Evolutionary conservation across 2,888 invertebrate species (phyloP).

Genomic region (Sarcophaga rosellei): DNA sequence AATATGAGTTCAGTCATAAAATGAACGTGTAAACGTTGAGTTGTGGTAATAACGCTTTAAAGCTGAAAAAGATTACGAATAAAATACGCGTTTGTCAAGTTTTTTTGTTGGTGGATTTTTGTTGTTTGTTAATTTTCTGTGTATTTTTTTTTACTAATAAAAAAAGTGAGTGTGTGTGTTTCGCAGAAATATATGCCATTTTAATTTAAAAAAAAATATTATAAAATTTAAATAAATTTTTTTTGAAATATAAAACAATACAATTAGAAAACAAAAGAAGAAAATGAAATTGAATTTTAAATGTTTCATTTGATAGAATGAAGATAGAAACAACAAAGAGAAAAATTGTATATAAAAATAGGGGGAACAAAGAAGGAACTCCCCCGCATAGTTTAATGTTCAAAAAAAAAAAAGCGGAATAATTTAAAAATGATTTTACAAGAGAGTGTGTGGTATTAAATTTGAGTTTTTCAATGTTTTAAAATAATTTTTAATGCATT

Average conservation of each 20-base stretch:
- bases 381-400: conserved; percentile 52
- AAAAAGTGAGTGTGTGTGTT: conserved; percentile 54
- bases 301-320: not conserved
- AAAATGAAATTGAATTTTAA: conserved; percentile 35
- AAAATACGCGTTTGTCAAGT: conserved; percentile 66
- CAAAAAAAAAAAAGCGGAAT: conserved; percentile 8
- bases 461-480: not conserved
- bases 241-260: not conserved
- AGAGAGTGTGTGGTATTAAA: conserved; percentile 57
- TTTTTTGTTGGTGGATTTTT: conserved; percentile 40
- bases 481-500: conserved; percentile 41
- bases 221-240: conserved; percentile 19
- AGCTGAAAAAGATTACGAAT: conserved; percentile 19
- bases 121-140: conserved; percentile 27
- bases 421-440: conserved; percentile 40
- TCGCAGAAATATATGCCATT: conserved; percentile 11
- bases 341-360: not conserved
- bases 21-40: conserved; percentile 54
- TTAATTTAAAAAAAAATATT: conserved; percentile 1
- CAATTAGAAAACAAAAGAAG: conserved; percentile 49
- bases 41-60: conserved; percentile 28
- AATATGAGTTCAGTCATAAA: conserved; percentile 53
- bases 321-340: not conserved
- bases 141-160: conserved; percentile 15
- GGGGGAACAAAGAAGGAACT: conserved; percentile 24